Base-by-base conservation (phyloP, 1,140 invertebrate species). In the Sitodiplosis mosellana region DNA sequence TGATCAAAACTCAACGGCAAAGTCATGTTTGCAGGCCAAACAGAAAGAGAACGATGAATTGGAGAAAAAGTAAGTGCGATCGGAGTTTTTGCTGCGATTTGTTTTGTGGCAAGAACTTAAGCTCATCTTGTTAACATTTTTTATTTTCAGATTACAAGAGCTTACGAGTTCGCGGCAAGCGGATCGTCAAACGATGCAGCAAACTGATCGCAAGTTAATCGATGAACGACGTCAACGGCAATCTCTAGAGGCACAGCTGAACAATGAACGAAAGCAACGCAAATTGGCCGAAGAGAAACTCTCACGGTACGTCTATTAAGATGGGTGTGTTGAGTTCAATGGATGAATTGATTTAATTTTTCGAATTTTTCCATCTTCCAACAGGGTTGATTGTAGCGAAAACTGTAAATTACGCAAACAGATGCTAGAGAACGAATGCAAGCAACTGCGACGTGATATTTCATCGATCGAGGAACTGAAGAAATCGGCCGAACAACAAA, bases 181-280 rank as follows among this genome's bases (percentile, higher is more conserved):
- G 49, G 87, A 91, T 56, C 85, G 86, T 63, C 77, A 85, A 54
- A 75, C 76, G 43, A 69, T 92, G 53, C 70, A 75, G 38, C 70
- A 72, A 19, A 62, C 86, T 51, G 89, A 95, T 64, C 78, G 85
- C 52, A 76, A 83, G 51, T 68, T 94, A 45, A 76, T 76, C 45
- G 90, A 95, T 51, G 90, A 94, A 63, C 71, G 83, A 27, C 80
- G 86, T 55, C 71, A 78, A 54, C 75, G 83, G 52, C 70, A 72
- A 43, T 70, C 74, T 15, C 70, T 80, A 20, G 89, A 94, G 63
- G 71, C 77, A 48, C 86, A 91, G 59, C 65, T 92, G 34, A 68
- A 72, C 45, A 72, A 78, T 43, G 85, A 89, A 57, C 74, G 83
- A 51, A 81, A 82, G 61, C 75, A 70, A 37, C 77, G 78, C 53